These are phyloP conservation scores for Manis javanica DNA, from an alignment of 2,797 vertebrate species.

Conservation along the genomic window DNA sequence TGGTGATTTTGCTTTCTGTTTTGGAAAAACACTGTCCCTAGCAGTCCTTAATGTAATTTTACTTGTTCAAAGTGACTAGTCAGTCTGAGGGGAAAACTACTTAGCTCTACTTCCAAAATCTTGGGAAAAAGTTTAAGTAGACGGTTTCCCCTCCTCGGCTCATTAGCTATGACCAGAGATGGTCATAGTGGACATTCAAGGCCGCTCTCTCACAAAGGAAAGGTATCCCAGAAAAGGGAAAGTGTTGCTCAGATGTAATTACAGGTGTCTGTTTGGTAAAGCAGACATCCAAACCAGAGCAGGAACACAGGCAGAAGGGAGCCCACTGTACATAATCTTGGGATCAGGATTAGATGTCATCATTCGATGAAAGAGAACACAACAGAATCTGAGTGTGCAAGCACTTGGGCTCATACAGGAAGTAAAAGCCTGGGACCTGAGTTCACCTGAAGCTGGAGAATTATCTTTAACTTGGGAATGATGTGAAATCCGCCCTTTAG, in stretches of 20 bases:
- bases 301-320: not conserved
- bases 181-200: not conserved
- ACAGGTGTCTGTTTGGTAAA: not conserved
- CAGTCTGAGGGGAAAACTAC: not conserved
- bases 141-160: too few relatives aligned
- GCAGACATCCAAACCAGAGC: not conserved
- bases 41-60: not conserved
- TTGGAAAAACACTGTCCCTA: not conserved
- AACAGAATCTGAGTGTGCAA: not conserved
- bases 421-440: not conserved
- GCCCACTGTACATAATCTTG: not conserved
- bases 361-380: too few relatives aligned
- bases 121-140: not conserved
- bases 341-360: not conserved
- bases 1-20: not conserved
- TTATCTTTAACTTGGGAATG: not conserved
- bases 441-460: not conserved
- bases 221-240: not conserved
- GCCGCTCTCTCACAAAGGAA: not conserved
- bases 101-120: not conserved
- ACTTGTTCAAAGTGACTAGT: not conserved
- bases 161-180: not conserved
- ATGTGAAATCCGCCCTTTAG: not conserved
- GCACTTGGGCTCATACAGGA: not conserved
- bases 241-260: not conserved